Conservation (phyloP, 2,888 invertebrate genomes). For the Aleiodes alternator region DNA sequence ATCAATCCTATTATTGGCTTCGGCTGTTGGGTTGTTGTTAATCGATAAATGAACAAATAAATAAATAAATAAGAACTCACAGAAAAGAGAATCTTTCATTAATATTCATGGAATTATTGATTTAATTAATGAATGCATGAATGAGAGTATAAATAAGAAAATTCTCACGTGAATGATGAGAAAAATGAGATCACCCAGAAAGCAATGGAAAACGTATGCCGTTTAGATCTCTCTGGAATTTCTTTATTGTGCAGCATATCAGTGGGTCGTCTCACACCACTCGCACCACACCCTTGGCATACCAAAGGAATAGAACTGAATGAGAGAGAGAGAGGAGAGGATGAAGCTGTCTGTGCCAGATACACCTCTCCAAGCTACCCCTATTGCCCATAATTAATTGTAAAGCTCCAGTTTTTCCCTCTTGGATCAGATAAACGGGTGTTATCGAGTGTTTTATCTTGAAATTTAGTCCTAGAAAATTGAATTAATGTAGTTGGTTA, state of each 20-base stretch:
- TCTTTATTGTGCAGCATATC: conserved; percentile 58
- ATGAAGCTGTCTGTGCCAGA: conserved; percentile 68
- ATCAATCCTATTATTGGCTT: too few species aligned
- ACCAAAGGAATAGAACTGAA: conserved; percentile 1
- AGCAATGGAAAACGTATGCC: conserved; percentile 42
- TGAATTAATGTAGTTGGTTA: too few species aligned
- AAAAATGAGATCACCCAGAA: conserved; percentile 1
- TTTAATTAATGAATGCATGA: too few species aligned
- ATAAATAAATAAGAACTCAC: too few species aligned
- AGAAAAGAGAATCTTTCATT: too few species aligned
- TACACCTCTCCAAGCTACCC: conserved; percentile 62
- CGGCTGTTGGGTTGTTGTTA: too few species aligned
- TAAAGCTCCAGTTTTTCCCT: conserved; percentile 47
- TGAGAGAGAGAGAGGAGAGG: conserved; percentile 47
- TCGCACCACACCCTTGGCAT: conserved; percentile 35
- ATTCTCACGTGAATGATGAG: too few species aligned
- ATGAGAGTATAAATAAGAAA: too few species aligned
- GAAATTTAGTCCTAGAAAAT: background rate
- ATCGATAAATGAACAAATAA: too few species aligned
- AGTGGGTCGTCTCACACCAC: conserved; percentile 37
- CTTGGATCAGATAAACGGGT: conserved; percentile 17
- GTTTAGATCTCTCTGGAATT: conserved; percentile 56
- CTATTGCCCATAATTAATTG: conserved; percentile 68
- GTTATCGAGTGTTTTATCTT: conserved; percentile 6
- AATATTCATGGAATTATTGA: too few species aligned